A percentile compares a stretch with the other conserved stretches of the same genome.
Evolutionary conservation across 2,113 vertebrate species (phyloP).

Genomic region (Trichechus manatus): DNA sequence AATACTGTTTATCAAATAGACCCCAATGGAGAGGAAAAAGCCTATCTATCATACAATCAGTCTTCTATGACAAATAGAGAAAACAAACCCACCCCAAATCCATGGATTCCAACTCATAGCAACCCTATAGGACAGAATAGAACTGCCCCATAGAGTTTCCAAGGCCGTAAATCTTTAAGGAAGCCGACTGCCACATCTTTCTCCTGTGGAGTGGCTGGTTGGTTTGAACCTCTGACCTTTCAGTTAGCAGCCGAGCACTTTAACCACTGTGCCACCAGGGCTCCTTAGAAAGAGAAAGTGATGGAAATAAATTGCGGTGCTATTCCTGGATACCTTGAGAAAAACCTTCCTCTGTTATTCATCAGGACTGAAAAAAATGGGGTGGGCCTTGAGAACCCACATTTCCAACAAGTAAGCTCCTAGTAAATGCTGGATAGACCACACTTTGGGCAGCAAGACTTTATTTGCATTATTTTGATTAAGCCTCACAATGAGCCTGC

Average conservation of each 20-base stretch:
- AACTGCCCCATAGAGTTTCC: too few relatives aligned
- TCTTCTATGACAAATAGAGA: not conserved
- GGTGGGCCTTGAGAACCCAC: too few relatives aligned
- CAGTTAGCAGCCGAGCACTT: too few relatives aligned
- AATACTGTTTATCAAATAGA: not conserved
- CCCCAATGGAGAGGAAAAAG: not conserved
- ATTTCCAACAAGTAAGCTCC: not conserved
- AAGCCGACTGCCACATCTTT: too few relatives aligned
- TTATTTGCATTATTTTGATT: not conserved
- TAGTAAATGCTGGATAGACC: not conserved
- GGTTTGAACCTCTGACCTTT: too few relatives aligned
- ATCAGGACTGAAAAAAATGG: not conserved
- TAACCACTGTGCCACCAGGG: too few relatives aligned
- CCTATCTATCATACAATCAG: not conserved
- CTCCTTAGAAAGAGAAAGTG: not conserved
- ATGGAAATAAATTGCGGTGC: conserved; percentile 29
- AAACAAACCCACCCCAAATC: not conserved
- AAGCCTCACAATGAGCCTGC: not conserved
- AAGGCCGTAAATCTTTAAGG: too few relatives aligned
- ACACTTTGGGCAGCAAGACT: not conserved
- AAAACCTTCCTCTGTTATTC: not conserved
- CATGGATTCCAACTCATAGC: too few relatives aligned
- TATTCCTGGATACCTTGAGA: not conserved
- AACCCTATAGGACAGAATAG: too few relatives aligned
- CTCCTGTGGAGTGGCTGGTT: too few relatives aligned